Evolutionary conservation across 2,888 invertebrate species (phyloP), one percentile per base, ranked within the genome.

Genomic region (Conops quadrifasciatus): DNA sequence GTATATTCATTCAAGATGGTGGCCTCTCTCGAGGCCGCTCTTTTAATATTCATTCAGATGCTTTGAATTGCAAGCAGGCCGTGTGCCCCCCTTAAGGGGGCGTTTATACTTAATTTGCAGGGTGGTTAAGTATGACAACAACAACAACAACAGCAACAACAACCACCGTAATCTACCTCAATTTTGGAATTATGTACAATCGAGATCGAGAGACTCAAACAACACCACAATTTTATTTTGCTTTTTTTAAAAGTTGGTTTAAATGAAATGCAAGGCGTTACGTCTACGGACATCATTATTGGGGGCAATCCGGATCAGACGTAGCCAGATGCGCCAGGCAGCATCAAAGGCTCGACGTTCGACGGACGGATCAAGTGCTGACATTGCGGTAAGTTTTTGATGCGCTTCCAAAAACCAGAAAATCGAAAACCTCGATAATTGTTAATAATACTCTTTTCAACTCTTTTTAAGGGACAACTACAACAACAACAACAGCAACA

Each of bases 351-450:
- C 26, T 13, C 7, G 2, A 24, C 26, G 11, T 21, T 0, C 53
- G 53, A 11, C n/a, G 5, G 19, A 49, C 15, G 16, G n/a, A n/a
- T 56, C 21, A 58, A 58, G 58, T 63, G 47, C 45, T 75, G 77
- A 78, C 81, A 80, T 80, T 81, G 82, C 77, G 82, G 80, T 82
- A 71, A 79, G 76, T 77, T 78, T 77, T 77, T 75, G 76, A 79
- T 80, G 82, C 79, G 81, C 81, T 81, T 82, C 77, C 72, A 77
- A 76, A 78, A 75, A 78, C 75, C 78, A 58, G 59, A 76, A 72
- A 75, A 67, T 53, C 67, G 70, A 53, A 36, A 69, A 70, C 72
- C 65, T 43, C 21, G 64, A 64, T 70, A 58, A 70, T 64, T 58
- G 19, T 30, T 70, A 64, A 64, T 70, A 45, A 51, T 47, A 59